Evolutionary conservation across 2,888 invertebrate species (phyloP).

Genomic region (Nomada fabriciana): DNA sequence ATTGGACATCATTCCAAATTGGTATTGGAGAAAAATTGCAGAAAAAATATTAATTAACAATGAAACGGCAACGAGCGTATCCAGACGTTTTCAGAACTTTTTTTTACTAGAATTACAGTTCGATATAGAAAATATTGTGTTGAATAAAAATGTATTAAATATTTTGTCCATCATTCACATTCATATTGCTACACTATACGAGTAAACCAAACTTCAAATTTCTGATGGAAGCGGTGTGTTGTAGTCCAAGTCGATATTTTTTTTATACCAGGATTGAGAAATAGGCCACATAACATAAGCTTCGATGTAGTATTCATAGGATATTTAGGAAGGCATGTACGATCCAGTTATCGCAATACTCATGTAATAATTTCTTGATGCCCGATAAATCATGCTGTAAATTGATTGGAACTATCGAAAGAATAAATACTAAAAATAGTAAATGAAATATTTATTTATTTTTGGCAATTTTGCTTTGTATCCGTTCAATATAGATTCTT

Average conservation of each 20-base stretch:
- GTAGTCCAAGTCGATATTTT: conserved; percentile 62
- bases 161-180: conserved; percentile 70
- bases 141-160: conserved; percentile 12
- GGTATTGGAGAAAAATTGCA: conserved; percentile 1
- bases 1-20: conserved; percentile 19
- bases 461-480: conserved; percentile 19
- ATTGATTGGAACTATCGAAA: conserved; percentile 62
- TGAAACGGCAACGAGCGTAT: conserved; percentile 17
- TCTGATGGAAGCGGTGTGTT: conserved; percentile 51
- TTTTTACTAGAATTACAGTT: conserved; percentile 22
- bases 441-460: conserved; percentile 33
- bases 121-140: conserved; percentile 20
- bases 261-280: conserved; percentile 59
- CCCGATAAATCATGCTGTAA: conserved; percentile 59
- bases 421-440: conserved; percentile 63
- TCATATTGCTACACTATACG: conserved; percentile 46
- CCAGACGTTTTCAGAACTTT: conserved; percentile 28
- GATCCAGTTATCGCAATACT: conserved; percentile 64
- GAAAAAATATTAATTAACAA: conserved; percentile 16
- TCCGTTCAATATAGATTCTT: not conserved
- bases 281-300: conserved; percentile 46
- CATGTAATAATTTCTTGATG: conserved; percentile 52
- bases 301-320: conserved; percentile 55
- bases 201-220: conserved; percentile 55
- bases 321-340: conserved; percentile 45